Percentiles rank a stretch among this genome's conserved stretches.
Evolutionary conservation across 2,113 vertebrate species (phyloP).

Genomic region (Nannospalax galili): DNA sequence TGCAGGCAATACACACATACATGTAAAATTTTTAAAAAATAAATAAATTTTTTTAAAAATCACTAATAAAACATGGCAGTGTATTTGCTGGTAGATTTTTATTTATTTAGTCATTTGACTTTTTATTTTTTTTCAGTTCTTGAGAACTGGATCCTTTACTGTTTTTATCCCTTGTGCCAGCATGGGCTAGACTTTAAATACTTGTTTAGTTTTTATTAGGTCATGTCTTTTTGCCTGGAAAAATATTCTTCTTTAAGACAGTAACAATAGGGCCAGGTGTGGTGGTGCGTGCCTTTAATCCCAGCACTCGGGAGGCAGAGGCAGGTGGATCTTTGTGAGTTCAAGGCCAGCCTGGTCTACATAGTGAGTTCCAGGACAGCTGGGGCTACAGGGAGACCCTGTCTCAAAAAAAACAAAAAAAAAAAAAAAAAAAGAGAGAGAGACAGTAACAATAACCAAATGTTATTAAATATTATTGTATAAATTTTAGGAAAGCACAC

Average conservation of each 20-base stretch:
- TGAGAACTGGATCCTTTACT: not conserved
- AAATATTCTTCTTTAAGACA: slow-evolving; percentile 33
- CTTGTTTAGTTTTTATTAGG: slow-evolving; percentile 14
- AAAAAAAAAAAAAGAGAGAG: too few relatives aligned
- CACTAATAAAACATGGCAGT: not conserved
- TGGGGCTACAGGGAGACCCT: too few relatives aligned
- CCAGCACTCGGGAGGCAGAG: too few relatives aligned
- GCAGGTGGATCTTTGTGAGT: too few relatives aligned
- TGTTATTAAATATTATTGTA: too few relatives aligned
- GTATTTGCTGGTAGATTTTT: not conserved
- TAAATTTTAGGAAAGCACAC: not conserved
- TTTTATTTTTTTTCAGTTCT: not conserved
- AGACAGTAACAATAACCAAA: slow-evolving; percentile 2
- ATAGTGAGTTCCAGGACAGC: too few relatives aligned
- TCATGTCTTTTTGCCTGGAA: not conserved
- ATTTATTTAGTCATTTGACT: slow-evolving; percentile 24
- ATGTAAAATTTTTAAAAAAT: too few relatives aligned
- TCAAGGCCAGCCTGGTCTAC: too few relatives aligned
- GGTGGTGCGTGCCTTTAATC: too few relatives aligned
- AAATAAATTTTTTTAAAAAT: not conserved
- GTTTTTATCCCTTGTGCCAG: slow-evolving; percentile 35
- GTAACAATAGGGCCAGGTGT: too few relatives aligned
- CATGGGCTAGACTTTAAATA: not conserved
- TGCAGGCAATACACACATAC: too few relatives aligned
- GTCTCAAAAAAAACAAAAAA: too few relatives aligned